Evolutionary conservation across 2,113 vertebrate genomes (phyloP).

Genomic region (Anolis carolinensis): DNA sequence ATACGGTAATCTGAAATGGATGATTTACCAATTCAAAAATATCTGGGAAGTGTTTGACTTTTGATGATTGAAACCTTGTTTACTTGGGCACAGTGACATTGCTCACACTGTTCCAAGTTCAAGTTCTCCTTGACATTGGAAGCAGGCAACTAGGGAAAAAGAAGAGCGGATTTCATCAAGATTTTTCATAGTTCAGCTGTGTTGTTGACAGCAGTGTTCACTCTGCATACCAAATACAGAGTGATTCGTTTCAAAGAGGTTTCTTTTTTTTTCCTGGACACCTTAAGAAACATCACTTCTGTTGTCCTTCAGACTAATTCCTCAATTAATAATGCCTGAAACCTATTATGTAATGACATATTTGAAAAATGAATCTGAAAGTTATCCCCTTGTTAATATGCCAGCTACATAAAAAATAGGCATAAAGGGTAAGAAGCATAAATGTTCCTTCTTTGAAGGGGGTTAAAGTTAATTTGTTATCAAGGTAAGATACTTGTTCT

Average conservation of each 20-base stretch:
- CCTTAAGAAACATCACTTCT: constrained; percentile 1
- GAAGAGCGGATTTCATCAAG: not conserved
- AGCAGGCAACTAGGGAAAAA: not conserved
- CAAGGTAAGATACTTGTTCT: not conserved
- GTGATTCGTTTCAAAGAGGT: not conserved
- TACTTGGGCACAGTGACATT: not conserved
- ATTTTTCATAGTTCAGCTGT: constrained; percentile 15
- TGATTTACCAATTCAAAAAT: not conserved
- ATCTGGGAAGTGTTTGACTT: not conserved
- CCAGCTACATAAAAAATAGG: rapidly evolving
- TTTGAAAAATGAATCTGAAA: constrained; percentile 17
- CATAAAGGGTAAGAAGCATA: constrained; percentile 2
- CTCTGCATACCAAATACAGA: not conserved
- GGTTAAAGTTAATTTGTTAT: not conserved
- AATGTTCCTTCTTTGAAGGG: not conserved
- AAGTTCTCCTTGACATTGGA: not conserved
- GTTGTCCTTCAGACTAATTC: not conserved
- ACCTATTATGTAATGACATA: not conserved
- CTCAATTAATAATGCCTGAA: not conserved
- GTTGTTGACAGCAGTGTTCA: not conserved
- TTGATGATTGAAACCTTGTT: not conserved
- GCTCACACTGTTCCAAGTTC: not conserved
- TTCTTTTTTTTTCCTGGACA: not conserved
- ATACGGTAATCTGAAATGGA: not conserved
- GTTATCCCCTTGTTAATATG: not conserved